Base-by-base conservation (phyloP, 2,888 invertebrate genomes). In the Catocala fraxini region DNA sequence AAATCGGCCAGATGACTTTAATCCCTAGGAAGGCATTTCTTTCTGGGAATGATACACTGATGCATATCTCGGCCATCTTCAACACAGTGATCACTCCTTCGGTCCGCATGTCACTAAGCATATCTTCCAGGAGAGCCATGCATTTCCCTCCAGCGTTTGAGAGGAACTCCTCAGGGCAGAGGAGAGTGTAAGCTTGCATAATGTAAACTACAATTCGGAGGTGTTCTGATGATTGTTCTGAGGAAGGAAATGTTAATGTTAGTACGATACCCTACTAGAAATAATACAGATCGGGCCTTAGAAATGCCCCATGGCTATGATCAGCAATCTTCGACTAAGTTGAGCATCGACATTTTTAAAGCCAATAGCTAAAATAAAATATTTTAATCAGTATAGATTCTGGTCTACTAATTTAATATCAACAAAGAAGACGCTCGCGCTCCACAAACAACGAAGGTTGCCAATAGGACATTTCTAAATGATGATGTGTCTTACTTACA, bases 221-320 rank as follows among this genome's bases (percentile, higher is more conserved):
- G 87, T 97, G 97, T 83, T 98, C 98, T 0, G 97, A 96, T 0
- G 97, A 97, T 87, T 96, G 95, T 88, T 98, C 98, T 97, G 89
- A 96, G 86, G 12, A 68, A 9, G 52, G 49, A 39, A 25, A 25
- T 4, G 25, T 39, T 39, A 9, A 7, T 7, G 6, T 39, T 39
- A 39, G 35, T 39, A 39, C 7, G 6, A 7, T 39, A 39, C 35
- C 9, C 35, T 6, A 7, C 7, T 39, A 9, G 4, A 39, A 39
- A 39, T 39, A 39, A 9, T 6, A 39, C 35, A 39, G 6, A 39
- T 39, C 6, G 35, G 35, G 1, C 35, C 6, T 7, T 39, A 7
- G 35, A 39, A 39, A 39, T 39, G 7, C 6, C 35, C 4, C 25
- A 25, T 25, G 4, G 4, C 25, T 25, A 25, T 25, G 25, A 3